Conservation (phyloP, 23 tunicate species). For the Clavelina lepadiformis region DNA sequence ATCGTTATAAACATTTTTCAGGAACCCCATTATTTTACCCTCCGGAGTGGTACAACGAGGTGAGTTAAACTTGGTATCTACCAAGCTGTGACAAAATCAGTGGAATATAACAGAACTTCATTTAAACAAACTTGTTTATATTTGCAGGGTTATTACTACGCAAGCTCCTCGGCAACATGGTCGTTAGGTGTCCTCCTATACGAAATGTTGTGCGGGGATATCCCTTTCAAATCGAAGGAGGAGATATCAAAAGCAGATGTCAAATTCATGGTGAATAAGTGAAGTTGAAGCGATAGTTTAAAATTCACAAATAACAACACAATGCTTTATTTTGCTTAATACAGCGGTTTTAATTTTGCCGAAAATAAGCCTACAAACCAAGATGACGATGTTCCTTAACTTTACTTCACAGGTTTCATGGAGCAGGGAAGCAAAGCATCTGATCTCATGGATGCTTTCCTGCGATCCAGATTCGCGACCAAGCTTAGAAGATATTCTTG, state of each 20-base stretch:
- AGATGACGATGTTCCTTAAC: no score
- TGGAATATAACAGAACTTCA: no score
- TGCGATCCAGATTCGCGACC: conserved; percentile 60
- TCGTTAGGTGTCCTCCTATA: conserved; percentile 79
- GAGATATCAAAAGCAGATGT: conserved; percentile 51
- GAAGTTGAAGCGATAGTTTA: no score
- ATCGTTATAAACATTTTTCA: conserved; percentile 59
- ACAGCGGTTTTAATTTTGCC: no score
- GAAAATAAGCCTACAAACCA: no score
- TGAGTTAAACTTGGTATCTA: no score
- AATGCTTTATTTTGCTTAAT: no score
- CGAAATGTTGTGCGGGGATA: conserved; percentile 88
- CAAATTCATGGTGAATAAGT: conserved; percentile 55
- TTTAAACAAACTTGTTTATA: background rate
- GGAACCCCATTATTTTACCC: conserved; percentile 96
- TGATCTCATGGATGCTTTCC: conserved; percentile 55
- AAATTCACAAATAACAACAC: no score
- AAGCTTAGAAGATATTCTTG: conserved; percentile 19
- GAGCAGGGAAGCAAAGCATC: conserved; percentile 34
- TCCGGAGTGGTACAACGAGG: conserved; percentile 86
- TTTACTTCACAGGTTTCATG: conserved; percentile 18
- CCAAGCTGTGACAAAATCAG: no score
- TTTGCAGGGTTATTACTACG: conserved; percentile 52
- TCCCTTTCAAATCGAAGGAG: conserved; percentile 69
- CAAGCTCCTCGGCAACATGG: conserved; percentile 63